Evolutionary conservation across 35 echinoderm and acorn worm genomes (phyloP), one percentile per base, ranked within the genome.

Genomic region (Chiridota heheva): DNA sequence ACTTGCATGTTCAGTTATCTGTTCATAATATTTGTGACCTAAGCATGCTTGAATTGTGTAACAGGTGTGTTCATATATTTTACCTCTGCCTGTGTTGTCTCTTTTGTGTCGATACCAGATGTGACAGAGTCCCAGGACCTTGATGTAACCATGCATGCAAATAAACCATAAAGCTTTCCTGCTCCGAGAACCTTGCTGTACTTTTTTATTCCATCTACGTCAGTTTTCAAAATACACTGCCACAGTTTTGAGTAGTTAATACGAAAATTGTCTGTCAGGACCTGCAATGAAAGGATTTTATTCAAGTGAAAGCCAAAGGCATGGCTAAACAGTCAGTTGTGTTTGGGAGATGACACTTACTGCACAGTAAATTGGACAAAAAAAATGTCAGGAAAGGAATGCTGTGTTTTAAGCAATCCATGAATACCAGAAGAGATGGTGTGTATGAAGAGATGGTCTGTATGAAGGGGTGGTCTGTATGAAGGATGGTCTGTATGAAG

Each of bases 81-180:
- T 58, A 98, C 95, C 89, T 98, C 95, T 73, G 73, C 55, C 35
- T 70, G 49, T n/a, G 89, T 72, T 31, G 44, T 63, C 29, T 83
- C 43, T 60, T 84, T 70, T 62, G 88, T 91, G 76, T 91, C 89
- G 34, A 98, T 98, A 3, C 95, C 95, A 20, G 57, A 76, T 2
- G 95, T 47, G 58, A 98, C 81, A n/a, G 80, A 48, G 17, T 84
- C 80, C 95, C 95, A 98, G 25, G 84, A 88, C 45, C 95, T 91
- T 6, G 89, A 88, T 45, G 95, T 98, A 38, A 98, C 27, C 95
- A 98, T 88, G 49, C 95, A 98, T 30, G 95, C 88, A 89, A 98
- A 98, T 48, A 98, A 62, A n/a, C 78, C 84, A 68, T 98, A 98
- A 75, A 98, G 62, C 4, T 98, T 76, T 33, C 95, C 95, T 53